These are phyloP conservation scores for Xylota sylvarum DNA, from an alignment of 2,888 invertebrate species.

Conservation along the genomic window DNA sequence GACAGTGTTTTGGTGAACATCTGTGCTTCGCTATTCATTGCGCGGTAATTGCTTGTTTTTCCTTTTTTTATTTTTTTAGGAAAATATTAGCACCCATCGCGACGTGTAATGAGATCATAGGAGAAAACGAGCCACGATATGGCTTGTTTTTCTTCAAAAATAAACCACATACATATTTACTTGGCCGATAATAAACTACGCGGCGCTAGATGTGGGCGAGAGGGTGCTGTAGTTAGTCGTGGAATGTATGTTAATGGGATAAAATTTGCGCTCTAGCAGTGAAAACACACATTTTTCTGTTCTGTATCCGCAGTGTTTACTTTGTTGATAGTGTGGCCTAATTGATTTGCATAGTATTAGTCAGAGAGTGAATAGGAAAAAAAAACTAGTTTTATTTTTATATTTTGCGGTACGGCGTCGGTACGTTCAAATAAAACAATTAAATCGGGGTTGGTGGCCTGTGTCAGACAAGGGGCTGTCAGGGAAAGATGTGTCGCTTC, in stretches of 20 bases:
- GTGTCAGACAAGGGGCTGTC: neutral
- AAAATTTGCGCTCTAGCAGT: slow-evolving; percentile 10
- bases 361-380: neutral
- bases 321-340: neutral
- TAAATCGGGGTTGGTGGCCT: neutral
- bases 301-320: slow-evolving; percentile 1
- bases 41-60: slow-evolving; percentile 9
- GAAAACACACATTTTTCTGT: neutral
- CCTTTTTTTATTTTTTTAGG: neutral
- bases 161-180: neutral
- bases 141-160: slow-evolving; percentile 12
- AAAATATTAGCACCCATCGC: neutral
- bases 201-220: neutral
- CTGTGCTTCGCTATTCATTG: slow-evolving; percentile 41
- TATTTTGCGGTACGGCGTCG: slow-evolving; percentile 2
- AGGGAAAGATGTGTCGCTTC: neutral
- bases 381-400: neutral
- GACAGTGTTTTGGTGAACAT: slow-evolving; percentile 16
- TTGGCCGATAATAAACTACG: slow-evolving; percentile 1
- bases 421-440: neutral
- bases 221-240: neutral
- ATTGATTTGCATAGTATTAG: slow-evolving; percentile 15
- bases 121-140: slow-evolving; percentile 5
- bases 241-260: slow-evolving; percentile 2
- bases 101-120: slow-evolving; percentile 55